Base-by-base conservation (phyloP, 2,113 vertebrate genomes). In the Chionomys nivalis region DNA sequence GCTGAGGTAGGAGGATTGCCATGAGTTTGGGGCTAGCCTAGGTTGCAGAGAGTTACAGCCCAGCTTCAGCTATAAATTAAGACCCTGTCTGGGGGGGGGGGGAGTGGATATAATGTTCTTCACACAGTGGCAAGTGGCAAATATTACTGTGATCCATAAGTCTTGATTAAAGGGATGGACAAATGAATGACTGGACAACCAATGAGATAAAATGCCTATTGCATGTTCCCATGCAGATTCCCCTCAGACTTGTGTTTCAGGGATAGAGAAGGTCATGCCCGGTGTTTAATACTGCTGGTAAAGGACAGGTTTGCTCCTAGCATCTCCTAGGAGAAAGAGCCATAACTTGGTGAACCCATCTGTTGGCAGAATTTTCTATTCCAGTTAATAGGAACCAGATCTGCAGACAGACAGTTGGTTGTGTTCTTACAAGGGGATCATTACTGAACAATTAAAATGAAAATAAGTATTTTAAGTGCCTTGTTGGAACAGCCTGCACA, bases 401-500 rank as follows among this genome's bases (percentile, higher is more conserved):
- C 78, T 91, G 47, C 24, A 94, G 66, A 58, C 42, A 65, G 72
- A 89, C 39, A 5, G 17, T 68, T 14, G 12, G 61, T n/a, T 82
- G 42, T 93, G 42, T 44, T 90, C 90, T 93, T 39, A 78, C 31
- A 66, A 89, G 36, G 68, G 14, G 11, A 77, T 83, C 68, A 55
- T 92, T 86, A 65, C 44, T 83, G 68, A 94, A 39, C n/a, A 75
- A 52, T 94, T 65, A 58, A 90, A 97, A 96, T 58, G 39, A 89
- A 95, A 96, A 81, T 78, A 88, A 76, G 23, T 94, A 66, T 63
- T 75, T 93, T 21, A 44, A 61, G 23, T 75, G 31, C 42, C 75
- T 94, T 58, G 2, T 86, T 6, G 12, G 5, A 42, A 24, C 19
- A 28, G 19, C n/a, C 55, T 26, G 11, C 70, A 73, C 2, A 92